Evolutionary conservation across 2,888 invertebrate species (phyloP), one percentile per base, ranked within the genome.

Genomic region (Dioctria rufipes): DNA sequence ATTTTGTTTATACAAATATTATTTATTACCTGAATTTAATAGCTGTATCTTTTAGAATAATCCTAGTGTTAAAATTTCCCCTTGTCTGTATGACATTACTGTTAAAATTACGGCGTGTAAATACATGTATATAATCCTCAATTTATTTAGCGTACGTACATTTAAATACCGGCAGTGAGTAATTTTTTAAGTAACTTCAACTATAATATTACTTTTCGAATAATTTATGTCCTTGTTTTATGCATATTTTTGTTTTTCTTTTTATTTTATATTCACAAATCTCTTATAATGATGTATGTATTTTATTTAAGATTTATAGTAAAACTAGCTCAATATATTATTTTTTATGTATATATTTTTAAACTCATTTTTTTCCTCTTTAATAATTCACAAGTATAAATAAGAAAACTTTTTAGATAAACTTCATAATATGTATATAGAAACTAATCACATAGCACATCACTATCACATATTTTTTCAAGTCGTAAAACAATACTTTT

Each of bases 381-480:
- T 66, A 13, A 66, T 66, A 66, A 63, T 63, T 77, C 77, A 77
- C 77, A 77, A 63, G 77, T 75, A 75, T 75, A 75, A 63, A 77
- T 77, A 77, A 77, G 46, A 63, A 43, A 60, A 42, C 8, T 60
- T n/a, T 77, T 63, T 61, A 77, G 61, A 77, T 77, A 49, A 63
- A 63, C 43, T 63, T 77, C 43, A 39, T 25, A 25, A 25, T 25
- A 25, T 25, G 25, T 63, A 61, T 75, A 63, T 63, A 61, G 61
- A 75, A 77, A 77, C 67, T 67, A 67, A 78, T 84, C 83, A 81
- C 82, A 84, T 83, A 84, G 84, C 84, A 84, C 84, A 84, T 83
- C 83, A 84, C 84, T 82, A 83, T 84, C 84, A 83, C 84, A 84
- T 83, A 54, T 83, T 83, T 82, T 78, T 84, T 80, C 82, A 49